Conservation (phyloP, 2,888 invertebrate species). For the Drosophila nr. perissopoda region DNA sequence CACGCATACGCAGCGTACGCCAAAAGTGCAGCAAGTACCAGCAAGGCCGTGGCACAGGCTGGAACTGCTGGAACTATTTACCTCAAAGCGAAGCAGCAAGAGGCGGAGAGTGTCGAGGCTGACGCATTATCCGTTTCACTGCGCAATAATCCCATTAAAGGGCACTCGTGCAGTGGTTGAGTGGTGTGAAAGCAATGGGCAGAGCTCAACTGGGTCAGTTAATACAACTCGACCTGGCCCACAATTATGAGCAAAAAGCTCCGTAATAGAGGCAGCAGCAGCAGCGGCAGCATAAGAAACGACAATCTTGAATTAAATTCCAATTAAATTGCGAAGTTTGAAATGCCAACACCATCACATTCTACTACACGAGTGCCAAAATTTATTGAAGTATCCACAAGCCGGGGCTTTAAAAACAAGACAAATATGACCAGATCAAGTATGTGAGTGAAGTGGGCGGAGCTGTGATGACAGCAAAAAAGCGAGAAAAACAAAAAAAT, state of each 20-base stretch:
- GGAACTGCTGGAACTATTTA: constrained; percentile 22
- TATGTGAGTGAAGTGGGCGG: constrained; percentile 20
- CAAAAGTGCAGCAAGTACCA: constrained; percentile 27
- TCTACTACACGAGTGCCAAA: constrained; percentile 31
- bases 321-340: constrained; percentile 47
- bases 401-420: constrained; percentile 46
- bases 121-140: constrained; percentile 78
- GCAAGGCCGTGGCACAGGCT: constrained; percentile 38
- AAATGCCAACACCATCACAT: constrained; percentile 24
- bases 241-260: constrained; percentile 62
- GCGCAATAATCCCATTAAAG: constrained; percentile 82
- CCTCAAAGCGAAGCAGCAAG: constrained; percentile 39
- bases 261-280: constrained; percentile 9
- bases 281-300: constrained; percentile 10
- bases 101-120: constrained; percentile 47
- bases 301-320: constrained; percentile 40
- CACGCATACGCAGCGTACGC: constrained; percentile 61
- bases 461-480: constrained; percentile 38
- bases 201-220: constrained; percentile 71
- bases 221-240: constrained; percentile 69
- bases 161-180: constrained; percentile 24
- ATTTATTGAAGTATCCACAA: constrained; percentile 44
- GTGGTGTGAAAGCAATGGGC: constrained; percentile 10
- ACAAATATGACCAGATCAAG: constrained; percentile 50
- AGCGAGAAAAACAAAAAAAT: constrained; percentile 8